phyloP scores from a whole-genome alignment of 2,888 invertebrate genomes.

The Heliconius erato region DNA sequence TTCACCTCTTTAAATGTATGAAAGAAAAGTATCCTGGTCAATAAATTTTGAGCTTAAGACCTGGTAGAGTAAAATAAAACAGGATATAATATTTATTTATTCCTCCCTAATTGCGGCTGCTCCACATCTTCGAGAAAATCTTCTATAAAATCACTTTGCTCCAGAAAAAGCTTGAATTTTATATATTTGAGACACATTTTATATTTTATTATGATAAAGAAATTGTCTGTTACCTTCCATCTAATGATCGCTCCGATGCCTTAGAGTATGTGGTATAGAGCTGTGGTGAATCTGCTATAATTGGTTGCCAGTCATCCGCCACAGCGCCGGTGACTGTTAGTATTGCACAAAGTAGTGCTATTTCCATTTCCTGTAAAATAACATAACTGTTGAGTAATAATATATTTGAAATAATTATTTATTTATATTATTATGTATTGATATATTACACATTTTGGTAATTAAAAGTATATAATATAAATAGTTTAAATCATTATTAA shows the following conservation, averaged over 20 bases:
- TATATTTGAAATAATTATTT: background rate
- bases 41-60: no score
- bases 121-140: no score
- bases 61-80: no score
- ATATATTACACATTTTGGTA: no score
- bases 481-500: no score
- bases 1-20: no score
- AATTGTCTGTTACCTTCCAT: constrained; percentile 62
- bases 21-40: no score
- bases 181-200: no score
- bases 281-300: constrained; percentile 72
- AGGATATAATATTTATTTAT: no score
- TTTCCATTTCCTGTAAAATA: constrained; percentile 71
- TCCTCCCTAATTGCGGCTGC: no score
- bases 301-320: constrained; percentile 83
- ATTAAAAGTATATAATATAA: no score
- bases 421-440: background rate
- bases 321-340: constrained; percentile 64
- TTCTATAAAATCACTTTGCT: background rate
- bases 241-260: constrained; percentile 67
- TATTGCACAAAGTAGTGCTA: constrained; percentile 64
- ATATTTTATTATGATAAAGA: background rate
- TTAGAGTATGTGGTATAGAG: constrained; percentile 65
- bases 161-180: no score
- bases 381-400: background rate